Percentiles rank a stretch among this genome's conserved stretches.
These are phyloP conservation scores for Spilarctia lutea DNA, from an alignment of 2,888 invertebrate species.

Conservation along the genomic window DNA sequence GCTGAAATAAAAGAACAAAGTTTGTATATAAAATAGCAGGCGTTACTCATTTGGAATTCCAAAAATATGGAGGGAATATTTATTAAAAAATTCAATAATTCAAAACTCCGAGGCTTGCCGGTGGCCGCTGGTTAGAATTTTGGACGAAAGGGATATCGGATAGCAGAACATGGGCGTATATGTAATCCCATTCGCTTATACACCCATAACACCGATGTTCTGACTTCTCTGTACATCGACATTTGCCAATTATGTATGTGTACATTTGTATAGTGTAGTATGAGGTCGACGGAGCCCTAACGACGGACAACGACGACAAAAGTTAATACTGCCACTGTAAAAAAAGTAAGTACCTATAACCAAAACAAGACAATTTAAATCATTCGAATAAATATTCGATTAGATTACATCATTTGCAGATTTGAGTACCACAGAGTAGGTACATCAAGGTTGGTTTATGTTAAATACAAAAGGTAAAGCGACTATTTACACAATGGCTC, in stretches of 20 bases:
- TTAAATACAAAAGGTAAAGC: background rate
- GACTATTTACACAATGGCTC: background rate
- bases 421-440: background rate
- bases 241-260: background rate
- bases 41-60: constrained; percentile 21
- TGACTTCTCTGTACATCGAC: background rate
- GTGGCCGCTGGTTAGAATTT: constrained; percentile 22
- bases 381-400: background rate
- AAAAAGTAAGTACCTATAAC: background rate
- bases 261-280: background rate
- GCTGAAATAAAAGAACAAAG: constrained; percentile 23
- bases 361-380: background rate
- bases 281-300: background rate
- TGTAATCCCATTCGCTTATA: constrained; percentile 23
- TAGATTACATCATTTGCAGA: background rate
- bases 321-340: too few relatives aligned
- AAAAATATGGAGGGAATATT: constrained; percentile 29
- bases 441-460: background rate
- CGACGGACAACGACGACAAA: too few relatives aligned
- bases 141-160: constrained; percentile 23
- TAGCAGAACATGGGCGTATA: constrained; percentile 28
- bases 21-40: constrained; percentile 22
- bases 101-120: constrained; percentile 21
- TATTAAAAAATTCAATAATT: constrained; percentile 33
- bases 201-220: background rate